phyloP scores from a whole-genome alignment of 2,888 invertebrate genomes.

The Tachina grossa region DNA sequence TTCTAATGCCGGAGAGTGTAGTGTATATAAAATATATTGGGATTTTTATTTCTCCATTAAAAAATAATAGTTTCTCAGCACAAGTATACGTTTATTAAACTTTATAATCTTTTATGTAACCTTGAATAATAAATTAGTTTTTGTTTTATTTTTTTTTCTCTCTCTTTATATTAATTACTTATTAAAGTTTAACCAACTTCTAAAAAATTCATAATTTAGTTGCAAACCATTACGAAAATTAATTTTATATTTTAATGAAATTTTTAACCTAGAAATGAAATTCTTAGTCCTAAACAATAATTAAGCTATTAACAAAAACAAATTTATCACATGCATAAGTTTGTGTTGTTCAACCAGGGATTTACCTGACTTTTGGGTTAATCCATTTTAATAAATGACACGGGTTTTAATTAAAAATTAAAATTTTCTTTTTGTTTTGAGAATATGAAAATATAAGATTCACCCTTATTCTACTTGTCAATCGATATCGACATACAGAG shows the following conservation, averaged over 20 bases:
- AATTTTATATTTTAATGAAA: neutral
- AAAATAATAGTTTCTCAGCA: constrained; percentile 5
- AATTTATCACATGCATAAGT: neutral
- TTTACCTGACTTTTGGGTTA: neutral
- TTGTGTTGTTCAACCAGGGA: neutral
- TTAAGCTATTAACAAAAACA: constrained; percentile 5
- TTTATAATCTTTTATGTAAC: constrained; percentile 27
- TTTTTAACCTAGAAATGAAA: no score
- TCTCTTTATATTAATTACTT: constrained; percentile 9
- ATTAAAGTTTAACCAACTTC: constrained; percentile 4
- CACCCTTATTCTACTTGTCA: no score
- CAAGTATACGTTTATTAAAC: constrained; percentile 15
- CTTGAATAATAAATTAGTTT: constrained; percentile 43
- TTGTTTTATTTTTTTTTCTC: constrained; percentile 9
- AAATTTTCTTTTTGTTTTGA: no score
- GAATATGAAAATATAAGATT: no score
- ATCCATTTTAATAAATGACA: neutral
- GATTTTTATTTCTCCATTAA: constrained; percentile 17
- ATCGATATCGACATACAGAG: no score
- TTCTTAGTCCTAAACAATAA: neutral
- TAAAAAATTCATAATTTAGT: neutral
- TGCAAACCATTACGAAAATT: neutral
- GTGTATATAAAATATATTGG: constrained; percentile 4
- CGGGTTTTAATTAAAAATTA: neutral
- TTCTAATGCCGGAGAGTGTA: neutral